These are phyloP conservation scores for Pantherophis vulpinus DNA, from an alignment of 2,797 vertebrate genomes.

Conservation along the genomic window DNA sequence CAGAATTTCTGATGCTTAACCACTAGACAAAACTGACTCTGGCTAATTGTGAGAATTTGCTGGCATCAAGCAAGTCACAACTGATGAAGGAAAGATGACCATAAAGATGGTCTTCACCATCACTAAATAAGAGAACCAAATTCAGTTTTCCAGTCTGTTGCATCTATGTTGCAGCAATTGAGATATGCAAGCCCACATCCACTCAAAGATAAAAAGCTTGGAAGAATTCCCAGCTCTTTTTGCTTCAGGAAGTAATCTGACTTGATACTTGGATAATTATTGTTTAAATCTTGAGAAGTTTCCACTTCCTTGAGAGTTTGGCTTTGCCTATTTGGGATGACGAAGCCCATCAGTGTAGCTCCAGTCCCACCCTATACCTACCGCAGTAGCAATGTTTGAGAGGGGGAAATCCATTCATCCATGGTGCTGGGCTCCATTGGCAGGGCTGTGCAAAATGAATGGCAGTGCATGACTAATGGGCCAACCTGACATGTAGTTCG, in stretches of 20 bases:
- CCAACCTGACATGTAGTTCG: neutral
- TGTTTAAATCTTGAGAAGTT: neutral
- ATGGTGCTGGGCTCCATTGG: neutral
- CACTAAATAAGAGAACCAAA: neutral
- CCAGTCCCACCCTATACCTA: neutral
- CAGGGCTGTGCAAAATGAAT: neutral
- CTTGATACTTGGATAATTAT: neutral
- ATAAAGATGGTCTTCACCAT: neutral
- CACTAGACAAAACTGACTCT: neutral
- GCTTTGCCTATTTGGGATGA: neutral
- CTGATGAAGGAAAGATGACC: neutral
- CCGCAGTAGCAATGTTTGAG: neutral
- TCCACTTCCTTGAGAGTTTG: neutral
- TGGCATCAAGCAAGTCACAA: neutral
- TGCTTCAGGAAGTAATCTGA: neutral
- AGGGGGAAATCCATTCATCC: neutral
- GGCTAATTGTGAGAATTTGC: neutral
- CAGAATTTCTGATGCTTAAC: neutral
- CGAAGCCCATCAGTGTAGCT: neutral
- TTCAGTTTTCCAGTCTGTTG: neutral
- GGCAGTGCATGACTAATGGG: neutral
- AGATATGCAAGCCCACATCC: neutral
- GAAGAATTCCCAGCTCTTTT: neutral
- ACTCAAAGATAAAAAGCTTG: neutral
- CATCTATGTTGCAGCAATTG: neutral